Conservation (phyloP, 2,888 invertebrate genomes). For the Agelastica alni region DNA sequence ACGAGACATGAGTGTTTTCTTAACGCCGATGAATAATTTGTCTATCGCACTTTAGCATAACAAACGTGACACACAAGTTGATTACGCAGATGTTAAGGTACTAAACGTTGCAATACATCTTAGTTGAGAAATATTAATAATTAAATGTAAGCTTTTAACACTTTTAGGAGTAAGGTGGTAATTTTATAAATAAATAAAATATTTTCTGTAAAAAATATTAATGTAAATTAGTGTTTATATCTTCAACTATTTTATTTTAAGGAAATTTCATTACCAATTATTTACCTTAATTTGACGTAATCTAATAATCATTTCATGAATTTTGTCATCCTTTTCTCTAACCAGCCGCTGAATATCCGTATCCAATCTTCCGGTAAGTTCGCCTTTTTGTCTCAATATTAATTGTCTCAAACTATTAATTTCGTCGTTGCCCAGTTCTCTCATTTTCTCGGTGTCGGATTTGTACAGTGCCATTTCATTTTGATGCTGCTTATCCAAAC, state of each 20-base stretch:
- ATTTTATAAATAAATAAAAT: no score
- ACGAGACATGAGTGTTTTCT: no score
- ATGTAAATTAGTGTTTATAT: background rate
- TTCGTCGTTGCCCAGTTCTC: constrained; percentile 39
- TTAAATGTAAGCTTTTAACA: no score
- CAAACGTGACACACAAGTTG: no score
- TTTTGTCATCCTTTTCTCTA: constrained; percentile 56
- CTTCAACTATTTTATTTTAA: background rate
- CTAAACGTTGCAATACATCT: no score
- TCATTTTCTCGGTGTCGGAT: constrained; percentile 63
- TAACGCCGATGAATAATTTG: no score
- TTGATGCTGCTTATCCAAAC: constrained; percentile 66
- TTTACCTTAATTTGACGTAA: constrained; percentile 54
- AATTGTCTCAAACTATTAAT: constrained; percentile 55
- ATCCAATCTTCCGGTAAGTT: constrained; percentile 50
- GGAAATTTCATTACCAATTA: background rate
- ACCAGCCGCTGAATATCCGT: constrained; percentile 52
- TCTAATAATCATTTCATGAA: constrained; percentile 55
- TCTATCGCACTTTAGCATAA: no score
- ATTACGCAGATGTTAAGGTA: no score
- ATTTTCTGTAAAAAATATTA: no score
- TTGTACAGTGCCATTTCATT: constrained; percentile 68
- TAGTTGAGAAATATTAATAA: no score
- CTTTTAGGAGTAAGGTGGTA: no score
- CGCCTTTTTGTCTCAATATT: constrained; percentile 54